These are phyloP conservation scores for Onchidella celtica DNA, from an alignment of 2,888 invertebrate species.

Conservation along the genomic window DNA sequence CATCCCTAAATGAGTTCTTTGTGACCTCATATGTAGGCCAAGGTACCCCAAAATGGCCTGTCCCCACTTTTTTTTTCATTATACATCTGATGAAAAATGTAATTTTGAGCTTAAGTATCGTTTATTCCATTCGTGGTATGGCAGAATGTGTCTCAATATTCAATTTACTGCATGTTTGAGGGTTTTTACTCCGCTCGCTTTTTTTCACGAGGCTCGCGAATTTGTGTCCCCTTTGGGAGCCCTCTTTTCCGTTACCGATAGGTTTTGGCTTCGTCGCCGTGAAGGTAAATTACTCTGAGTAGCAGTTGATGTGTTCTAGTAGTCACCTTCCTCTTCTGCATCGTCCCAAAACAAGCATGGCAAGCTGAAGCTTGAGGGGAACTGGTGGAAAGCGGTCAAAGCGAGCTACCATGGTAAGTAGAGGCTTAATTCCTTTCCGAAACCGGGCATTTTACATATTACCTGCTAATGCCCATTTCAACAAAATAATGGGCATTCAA, in stretches of 20 bases:
- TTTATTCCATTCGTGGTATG: neutral
- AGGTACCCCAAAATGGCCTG: neutral
- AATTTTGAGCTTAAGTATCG: neutral
- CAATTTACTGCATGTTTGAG: neutral
- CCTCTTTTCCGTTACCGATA: neutral
- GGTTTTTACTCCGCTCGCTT: neutral
- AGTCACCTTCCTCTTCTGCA: neutral
- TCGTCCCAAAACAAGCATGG: neutral
- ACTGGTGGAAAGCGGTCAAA: neutral
- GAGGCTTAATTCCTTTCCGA: neutral
- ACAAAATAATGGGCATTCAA: neutral
- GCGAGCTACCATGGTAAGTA: too few relatives aligned
- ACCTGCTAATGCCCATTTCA: neutral
- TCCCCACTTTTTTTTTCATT: neutral
- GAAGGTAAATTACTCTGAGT: neutral
- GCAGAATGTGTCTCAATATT: neutral
- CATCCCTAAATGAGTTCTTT: neutral
- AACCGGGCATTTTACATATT: neutral
- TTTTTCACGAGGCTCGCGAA: neutral
- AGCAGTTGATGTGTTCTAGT: neutral
- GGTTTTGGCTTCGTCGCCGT: neutral
- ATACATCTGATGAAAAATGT: neutral
- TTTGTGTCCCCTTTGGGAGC: neutral
- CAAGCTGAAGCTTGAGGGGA: neutral
- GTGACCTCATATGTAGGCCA: neutral